Conservation (phyloP, 2,888 invertebrate species). For the Hofmannophila pseudospretella region DNA sequence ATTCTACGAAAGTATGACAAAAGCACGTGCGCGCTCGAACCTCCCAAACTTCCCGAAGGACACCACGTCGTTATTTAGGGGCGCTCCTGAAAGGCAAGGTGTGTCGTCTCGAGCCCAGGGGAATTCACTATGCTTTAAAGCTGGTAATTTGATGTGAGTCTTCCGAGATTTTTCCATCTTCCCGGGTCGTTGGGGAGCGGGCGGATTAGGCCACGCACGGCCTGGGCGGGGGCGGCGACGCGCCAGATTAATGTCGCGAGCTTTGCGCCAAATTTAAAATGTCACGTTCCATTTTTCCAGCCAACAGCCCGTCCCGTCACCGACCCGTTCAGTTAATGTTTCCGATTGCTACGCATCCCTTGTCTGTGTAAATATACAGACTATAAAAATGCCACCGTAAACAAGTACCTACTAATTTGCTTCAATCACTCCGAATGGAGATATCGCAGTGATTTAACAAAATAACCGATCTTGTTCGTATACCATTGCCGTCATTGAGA, state of each 20-base stretch:
- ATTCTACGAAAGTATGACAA: conserved; percentile 71
- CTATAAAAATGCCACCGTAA: conserved; percentile 2
- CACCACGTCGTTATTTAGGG: conserved; percentile 66
- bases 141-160: conserved; percentile 75
- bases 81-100: conserved; percentile 71
- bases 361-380: conserved; percentile 16
- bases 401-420: not conserved
- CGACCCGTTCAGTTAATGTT: conserved; percentile 50
- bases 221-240: conserved; percentile 65
- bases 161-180: conserved; percentile 75
- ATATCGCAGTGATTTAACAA: conserved; percentile 15
- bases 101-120: conserved; percentile 61
- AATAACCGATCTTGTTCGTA: conserved; percentile 29
- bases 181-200: conserved; percentile 63
- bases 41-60: conserved; percentile 72
- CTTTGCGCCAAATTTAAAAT: conserved; percentile 73
- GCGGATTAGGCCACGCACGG: conserved; percentile 71
- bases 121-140: conserved; percentile 72
- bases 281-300: conserved; percentile 73
- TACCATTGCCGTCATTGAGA: conserved; percentile 37
- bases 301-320: conserved; percentile 51
- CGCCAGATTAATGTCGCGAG: conserved; percentile 72
- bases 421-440: conserved; percentile 7
- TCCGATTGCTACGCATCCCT: conserved; percentile 40
- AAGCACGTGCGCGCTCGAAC: conserved; percentile 69